phyloP scores from a whole-genome alignment of 2,888 invertebrate genomes.

The Meloe dianella region DNA sequence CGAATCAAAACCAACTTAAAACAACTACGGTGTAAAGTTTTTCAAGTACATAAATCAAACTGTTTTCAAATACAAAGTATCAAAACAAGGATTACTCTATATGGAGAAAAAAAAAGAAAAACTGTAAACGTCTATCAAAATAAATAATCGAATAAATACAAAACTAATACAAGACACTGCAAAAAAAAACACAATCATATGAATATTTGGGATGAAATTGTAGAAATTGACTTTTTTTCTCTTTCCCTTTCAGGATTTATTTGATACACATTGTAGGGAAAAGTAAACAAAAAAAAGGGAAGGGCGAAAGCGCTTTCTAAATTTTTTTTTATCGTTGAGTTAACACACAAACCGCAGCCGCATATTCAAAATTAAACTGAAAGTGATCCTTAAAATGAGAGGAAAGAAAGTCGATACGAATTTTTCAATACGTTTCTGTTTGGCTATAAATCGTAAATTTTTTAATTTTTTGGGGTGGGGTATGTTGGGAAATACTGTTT shows the following conservation, averaged over 20 bases:
- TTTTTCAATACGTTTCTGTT: neutral
- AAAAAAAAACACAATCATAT: neutral
- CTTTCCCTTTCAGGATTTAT: neutral
- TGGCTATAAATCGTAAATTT: neutral
- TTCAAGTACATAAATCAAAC: neutral
- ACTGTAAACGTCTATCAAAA: no score
- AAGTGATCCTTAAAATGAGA: neutral
- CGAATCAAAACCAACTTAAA: conserved; percentile 11
- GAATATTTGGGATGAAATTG: neutral
- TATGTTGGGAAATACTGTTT: no score
- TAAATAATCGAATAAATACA: no score
- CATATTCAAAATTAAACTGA: conserved; percentile 5
- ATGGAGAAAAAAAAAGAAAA: no score
- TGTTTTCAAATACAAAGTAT: neutral
- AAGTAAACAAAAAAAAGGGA: neutral
- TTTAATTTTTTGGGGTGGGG: neutral
- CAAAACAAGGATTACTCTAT: neutral
- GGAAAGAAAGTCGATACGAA: neutral
- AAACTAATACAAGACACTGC: no score
- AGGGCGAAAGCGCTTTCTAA: neutral
- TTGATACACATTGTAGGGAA: neutral
- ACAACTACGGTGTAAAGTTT: neutral
- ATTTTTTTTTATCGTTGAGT: neutral
- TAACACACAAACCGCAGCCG: neutral
- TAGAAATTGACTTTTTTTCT: neutral